These are phyloP conservation scores for Trichonephila inaurata DNA, from an alignment of 1,140 invertebrate species.

Conservation along the genomic window DNA sequence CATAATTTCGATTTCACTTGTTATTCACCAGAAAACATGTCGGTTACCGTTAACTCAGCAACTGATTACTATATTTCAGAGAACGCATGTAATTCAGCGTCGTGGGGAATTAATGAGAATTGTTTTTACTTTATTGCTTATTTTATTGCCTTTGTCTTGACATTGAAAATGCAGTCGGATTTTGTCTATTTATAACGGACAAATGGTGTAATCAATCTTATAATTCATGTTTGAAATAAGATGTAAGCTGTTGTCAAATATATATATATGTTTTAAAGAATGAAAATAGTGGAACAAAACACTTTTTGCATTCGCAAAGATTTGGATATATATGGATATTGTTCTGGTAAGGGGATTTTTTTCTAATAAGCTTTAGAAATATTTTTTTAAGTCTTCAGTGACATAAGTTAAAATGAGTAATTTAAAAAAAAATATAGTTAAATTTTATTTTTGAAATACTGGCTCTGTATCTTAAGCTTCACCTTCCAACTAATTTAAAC, in stretches of 20 bases:
- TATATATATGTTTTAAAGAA: too few relatives aligned
- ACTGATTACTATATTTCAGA: conserved; percentile 5
- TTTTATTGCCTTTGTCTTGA: neutral
- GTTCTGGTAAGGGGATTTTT: neutral
- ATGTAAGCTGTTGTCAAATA: neutral
- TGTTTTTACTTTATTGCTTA: neutral
- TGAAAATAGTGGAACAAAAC: too few relatives aligned
- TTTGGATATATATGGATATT: too few relatives aligned
- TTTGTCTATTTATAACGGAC: neutral
- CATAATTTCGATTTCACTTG: conserved; percentile 16
- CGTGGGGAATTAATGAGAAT: neutral
- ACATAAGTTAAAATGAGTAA: too few relatives aligned
- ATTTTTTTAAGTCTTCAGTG: too few relatives aligned
- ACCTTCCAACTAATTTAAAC: too few relatives aligned
- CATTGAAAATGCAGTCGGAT: neutral
- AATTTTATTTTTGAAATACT: too few relatives aligned
- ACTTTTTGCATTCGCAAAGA: too few relatives aligned
- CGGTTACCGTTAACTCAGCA: neutral
- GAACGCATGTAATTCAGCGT: neutral
- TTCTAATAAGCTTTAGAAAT: too few relatives aligned
- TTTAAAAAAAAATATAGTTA: too few relatives aligned
- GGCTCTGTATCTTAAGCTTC: too few relatives aligned
- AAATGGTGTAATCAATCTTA: neutral
- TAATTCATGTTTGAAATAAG: neutral
- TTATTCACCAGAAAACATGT: neutral